Base-by-base conservation (phyloP, 1,140 invertebrate genomes). In the Contarinia nasturtii region DNA sequence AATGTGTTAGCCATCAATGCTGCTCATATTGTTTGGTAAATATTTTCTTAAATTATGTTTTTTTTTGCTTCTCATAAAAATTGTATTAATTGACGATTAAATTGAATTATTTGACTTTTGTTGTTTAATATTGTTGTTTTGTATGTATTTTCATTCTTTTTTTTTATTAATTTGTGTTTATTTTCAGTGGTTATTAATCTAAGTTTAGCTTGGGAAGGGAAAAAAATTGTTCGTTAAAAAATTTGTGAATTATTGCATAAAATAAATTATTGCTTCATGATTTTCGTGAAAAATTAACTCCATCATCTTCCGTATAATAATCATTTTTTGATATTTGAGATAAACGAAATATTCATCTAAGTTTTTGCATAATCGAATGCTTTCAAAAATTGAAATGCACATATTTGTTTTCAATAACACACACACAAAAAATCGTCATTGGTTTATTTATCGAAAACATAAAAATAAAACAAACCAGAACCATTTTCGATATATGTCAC, bases 251-350 rank as follows among this genome's bases (percentile, higher is more conserved):
- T 27, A 27, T 27, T 27, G 27, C 27, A 27, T 10, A 27, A 27
- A 27, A 27, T 59, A 58, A 58, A 55, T 57, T 56, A 48, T 38
- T 44, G 49, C 45, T 50, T 52, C 44, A 53, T 58, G 20, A n/a
- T 27, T 27, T 27, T 27, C 27, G 27, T 27, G 27, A 27, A 27
- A 27, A 47, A 48, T 37, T 53, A 47, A 51, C 46, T 50, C n/a
- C 37, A 17, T 10, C 4, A 10, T 27, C 10, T 27, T 10, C 10
- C 27, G 27, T 27, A 5, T 3, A 27, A 27, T 10, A 10, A 27
- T 10, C 27, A 27, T 10, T 27, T 27, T 27, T 27, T 10, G 27
- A 10, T 27, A n/a, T n/a, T n/a, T n/a, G n/a, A n/a, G n/a, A n/a
- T n/a, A n/a, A n/a, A n/a, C n/a, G n/a, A n/a, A n/a, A n/a, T n/a